These are phyloP conservation scores for Lepidotrigona ventralis DNA, from an alignment of 1,140 invertebrate species.

Conservation along the genomic window DNA sequence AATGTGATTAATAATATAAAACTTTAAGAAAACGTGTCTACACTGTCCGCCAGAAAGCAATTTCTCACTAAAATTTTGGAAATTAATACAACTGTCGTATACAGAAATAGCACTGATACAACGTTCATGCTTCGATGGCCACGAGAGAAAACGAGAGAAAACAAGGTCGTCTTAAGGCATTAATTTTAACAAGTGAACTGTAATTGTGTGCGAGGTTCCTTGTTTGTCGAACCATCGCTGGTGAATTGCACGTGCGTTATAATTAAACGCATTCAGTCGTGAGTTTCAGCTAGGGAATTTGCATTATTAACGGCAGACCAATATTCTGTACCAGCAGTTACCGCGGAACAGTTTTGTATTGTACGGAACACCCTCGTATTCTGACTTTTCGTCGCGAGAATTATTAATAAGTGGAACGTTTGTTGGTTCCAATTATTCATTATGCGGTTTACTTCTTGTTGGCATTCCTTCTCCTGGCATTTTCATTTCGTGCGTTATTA, in stretches of 20 bases:
- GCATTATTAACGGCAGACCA: conserved; percentile 16
- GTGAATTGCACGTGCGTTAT: background rate
- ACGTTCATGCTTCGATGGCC: background rate
- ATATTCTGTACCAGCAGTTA: background rate
- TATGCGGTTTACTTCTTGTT: conserved; percentile 2
- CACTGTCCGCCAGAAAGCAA: no score
- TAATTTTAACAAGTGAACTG: conserved; percentile 4
- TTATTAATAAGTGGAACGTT: conserved; percentile 30
- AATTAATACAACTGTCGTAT: background rate
- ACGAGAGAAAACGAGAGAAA: background rate
- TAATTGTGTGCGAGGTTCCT: background rate
- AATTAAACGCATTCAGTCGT: conserved; percentile 18
- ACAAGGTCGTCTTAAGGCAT: background rate
- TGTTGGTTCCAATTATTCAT: background rate
- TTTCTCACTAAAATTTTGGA: no score
- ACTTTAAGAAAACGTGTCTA: no score
- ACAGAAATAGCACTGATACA: background rate
- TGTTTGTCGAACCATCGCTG: no score
- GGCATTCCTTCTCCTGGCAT: no score
- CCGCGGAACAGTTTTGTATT: conserved; percentile 16
- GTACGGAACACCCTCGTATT: background rate
- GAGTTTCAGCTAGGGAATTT: conserved; percentile 3
- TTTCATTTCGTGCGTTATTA: background rate
- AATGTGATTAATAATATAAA: no score
- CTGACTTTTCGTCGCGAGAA: conserved; percentile 18